These are phyloP conservation scores for Platyrinchus mystaceus DNA, from an alignment of 2,797 vertebrate species.

Conservation along the genomic window DNA sequence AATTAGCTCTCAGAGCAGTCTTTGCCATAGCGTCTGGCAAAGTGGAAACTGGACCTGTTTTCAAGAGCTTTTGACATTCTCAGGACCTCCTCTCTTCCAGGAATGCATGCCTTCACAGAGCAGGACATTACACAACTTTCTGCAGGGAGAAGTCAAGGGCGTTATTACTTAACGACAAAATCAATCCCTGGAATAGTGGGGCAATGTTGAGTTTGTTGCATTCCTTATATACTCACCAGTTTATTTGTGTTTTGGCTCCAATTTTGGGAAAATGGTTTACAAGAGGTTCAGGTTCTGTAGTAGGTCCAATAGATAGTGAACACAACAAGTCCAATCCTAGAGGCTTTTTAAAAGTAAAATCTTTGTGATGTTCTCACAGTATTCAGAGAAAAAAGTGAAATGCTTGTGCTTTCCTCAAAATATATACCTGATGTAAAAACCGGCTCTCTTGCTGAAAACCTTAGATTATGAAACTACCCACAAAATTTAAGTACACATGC, in stretches of 20 bases:
- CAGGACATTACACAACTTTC: neutral
- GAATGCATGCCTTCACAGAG: constrained; percentile 20
- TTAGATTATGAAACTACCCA: neutral
- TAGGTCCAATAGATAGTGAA: neutral
- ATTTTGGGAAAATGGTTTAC: neutral
- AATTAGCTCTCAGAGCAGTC: constrained; percentile 54
- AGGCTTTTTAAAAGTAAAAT: neutral
- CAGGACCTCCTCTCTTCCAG: constrained; percentile 50
- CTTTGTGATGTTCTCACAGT: neutral
- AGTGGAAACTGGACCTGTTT: constrained; percentile 64
- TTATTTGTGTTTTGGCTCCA: neutral
- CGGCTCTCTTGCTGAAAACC: neutral
- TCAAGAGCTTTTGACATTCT: constrained; percentile 70
- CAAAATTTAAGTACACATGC: neutral
- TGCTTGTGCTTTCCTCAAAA: neutral
- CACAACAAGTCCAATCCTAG: neutral
- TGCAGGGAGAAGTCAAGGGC: neutral
- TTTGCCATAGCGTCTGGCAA: constrained; percentile 43
- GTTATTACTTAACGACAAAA: fast-evolving
- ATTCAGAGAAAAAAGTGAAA: neutral
- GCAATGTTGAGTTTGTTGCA: neutral
- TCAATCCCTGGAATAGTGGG: neutral
- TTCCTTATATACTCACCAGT: neutral
- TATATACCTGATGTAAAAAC: neutral
- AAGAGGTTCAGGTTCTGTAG: neutral